A percentile compares a stretch with the other conserved stretches of the same genome.
Evolutionary conservation across 2,888 invertebrate species (phyloP).

Genomic region (Eupithecia insigniata): DNA sequence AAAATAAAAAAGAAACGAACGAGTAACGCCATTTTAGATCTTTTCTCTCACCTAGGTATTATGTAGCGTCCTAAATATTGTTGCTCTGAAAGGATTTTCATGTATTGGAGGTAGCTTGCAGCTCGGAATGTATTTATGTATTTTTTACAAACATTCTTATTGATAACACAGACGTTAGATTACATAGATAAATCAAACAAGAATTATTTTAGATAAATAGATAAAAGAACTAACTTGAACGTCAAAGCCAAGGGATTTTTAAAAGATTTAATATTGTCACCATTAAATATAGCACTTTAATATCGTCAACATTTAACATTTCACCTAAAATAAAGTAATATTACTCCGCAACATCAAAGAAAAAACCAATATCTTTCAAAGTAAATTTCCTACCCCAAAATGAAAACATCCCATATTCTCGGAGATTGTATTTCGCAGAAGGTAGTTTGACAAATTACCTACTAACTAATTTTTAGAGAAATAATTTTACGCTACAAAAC

Average conservation of each 20-base stretch:
- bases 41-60: conserved; percentile 15
- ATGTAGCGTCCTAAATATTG: conserved; percentile 16
- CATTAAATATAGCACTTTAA: too few relatives aligned
- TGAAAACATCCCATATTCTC: conserved; percentile 24
- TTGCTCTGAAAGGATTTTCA: conserved; percentile 26
- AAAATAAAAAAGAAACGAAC: conserved; percentile 15
- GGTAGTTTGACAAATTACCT: not conserved
- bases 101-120: conserved; percentile 19
- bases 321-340: conserved; percentile 22
- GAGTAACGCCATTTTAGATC: conserved; percentile 14
- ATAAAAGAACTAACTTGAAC: not conserved
- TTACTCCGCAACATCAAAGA: conserved; percentile 21
- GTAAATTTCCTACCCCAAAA: conserved; percentile 44
- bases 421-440: not conserved
- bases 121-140: not conserved
- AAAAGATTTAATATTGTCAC: conserved; percentile 25
- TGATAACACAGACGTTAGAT: not conserved
- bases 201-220: not conserved
- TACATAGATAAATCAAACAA: not conserved
- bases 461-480: not conserved
- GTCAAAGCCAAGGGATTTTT: not conserved
- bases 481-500: not conserved
- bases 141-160: not conserved
- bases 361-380: conserved; percentile 45
- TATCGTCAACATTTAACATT: too few relatives aligned